Percentiles rank a stretch among this genome's conserved stretches.
phyloP scores from a whole-genome alignment of 2,888 invertebrate species.

The Graphium colonna region DNA sequence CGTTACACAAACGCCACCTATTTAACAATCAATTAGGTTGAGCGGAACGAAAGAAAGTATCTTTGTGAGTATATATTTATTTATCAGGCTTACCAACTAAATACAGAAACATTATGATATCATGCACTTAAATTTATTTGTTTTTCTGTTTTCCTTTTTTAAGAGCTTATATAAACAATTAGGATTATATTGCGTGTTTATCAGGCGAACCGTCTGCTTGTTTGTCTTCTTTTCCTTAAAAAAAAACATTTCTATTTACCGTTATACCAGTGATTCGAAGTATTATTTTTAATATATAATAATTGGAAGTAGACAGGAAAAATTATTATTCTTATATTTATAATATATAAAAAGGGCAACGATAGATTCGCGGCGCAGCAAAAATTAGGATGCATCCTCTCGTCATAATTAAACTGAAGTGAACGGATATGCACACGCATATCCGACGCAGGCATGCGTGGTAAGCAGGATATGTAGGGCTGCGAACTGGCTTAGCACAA shows the following conservation, averaged over 20 bases:
- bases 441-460: slow-evolving; percentile 17
- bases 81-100: background rate
- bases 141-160: no score
- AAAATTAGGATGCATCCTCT: slow-evolving; percentile 16
- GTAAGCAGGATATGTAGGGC: slow-evolving; percentile 19
- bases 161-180: background rate
- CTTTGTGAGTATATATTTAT: no score
- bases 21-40: slow-evolving; percentile 20
- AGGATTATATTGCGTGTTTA: no score
- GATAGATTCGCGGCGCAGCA: slow-evolving; percentile 9
- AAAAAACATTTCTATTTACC: no score
- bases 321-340: background rate
- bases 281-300: no score
- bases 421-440: slow-evolving; percentile 21
- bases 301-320: background rate
- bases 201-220: no score
- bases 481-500: background rate
- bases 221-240: no score
- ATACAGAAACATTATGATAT: no score
- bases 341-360: background rate
- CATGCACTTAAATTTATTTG: no score
- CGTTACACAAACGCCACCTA: slow-evolving; percentile 45
- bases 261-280: no score
- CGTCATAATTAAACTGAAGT: slow-evolving; percentile 17
- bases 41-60: slow-evolving; percentile 14